Evolutionary conservation across 2,888 invertebrate species (phyloP).

Genomic region (Diadromus collaris): DNA sequence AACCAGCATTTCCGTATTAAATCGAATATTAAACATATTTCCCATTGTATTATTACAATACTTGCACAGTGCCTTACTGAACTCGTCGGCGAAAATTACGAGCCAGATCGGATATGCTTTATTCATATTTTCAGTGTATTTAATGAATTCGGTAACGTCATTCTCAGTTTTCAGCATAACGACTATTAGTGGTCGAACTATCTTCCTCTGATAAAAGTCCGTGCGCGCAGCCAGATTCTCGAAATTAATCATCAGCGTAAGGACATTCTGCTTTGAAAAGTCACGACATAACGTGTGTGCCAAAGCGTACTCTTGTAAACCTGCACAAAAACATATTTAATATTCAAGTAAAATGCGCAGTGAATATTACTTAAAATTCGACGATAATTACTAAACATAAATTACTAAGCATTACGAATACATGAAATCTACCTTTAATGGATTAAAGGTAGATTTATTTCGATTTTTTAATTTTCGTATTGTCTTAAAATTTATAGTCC

Average conservation of each 20-base stretch:
- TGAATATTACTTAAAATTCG: not conserved
- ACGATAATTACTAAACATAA: not conserved
- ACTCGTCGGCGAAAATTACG: constrained; percentile 64
- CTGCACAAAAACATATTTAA: not conserved
- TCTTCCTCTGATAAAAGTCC: constrained; percentile 42
- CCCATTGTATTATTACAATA: constrained; percentile 59
- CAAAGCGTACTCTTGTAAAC: constrained; percentile 44
- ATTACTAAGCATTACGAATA: too few species aligned
- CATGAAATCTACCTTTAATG: too few species aligned
- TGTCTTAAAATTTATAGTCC: too few species aligned
- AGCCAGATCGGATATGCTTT: constrained; percentile 69
- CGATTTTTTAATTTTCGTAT: too few species aligned
- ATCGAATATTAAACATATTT: constrained; percentile 67
- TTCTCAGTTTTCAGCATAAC: constrained; percentile 60
- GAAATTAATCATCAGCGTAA: constrained; percentile 57
- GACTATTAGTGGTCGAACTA: constrained; percentile 66
- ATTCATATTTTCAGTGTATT: constrained; percentile 40
- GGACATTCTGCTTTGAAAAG: constrained; percentile 59
- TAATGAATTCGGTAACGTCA: constrained; percentile 61
- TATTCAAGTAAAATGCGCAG: not conserved
- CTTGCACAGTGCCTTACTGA: constrained; percentile 40
- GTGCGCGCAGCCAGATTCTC: constrained; percentile 17
- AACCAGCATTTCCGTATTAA: constrained; percentile 69
- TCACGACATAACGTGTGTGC: constrained; percentile 56
- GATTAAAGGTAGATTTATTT: too few species aligned